These are phyloP conservation scores for Polypterus senegalus DNA, from an alignment of 2,113 vertebrate species.

Conservation along the genomic window DNA sequence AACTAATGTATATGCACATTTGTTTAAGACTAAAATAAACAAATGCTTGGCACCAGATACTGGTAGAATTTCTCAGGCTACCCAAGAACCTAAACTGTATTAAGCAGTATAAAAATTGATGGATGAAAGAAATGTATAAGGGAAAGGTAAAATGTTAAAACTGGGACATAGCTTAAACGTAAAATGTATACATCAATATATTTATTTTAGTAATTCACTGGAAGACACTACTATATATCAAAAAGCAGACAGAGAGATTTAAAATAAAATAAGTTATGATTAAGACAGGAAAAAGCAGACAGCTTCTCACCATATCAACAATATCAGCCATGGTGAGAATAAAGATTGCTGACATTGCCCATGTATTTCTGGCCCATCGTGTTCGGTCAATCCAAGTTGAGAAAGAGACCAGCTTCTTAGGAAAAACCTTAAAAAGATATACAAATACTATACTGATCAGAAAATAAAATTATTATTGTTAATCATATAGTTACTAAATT, in stretches of 20 bases:
- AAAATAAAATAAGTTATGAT: background rate
- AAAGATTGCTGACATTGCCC: conserved; percentile 86
- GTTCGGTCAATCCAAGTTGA: conserved; percentile 88
- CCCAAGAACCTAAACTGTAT: no score
- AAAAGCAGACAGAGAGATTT: conserved; percentile 7
- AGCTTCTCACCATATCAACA: conserved; percentile 74
- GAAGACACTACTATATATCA: conserved; percentile 6
- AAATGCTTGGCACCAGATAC: no score
- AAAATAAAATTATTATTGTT: no score
- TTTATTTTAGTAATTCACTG: conserved; percentile 10
- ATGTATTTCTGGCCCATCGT: conserved; percentile 87
- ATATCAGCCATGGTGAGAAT: conserved; percentile 79
- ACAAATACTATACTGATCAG: no score
- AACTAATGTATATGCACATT: no score
- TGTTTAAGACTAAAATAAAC: no score
- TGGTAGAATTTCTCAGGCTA: no score
- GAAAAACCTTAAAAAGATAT: conserved; percentile 51
- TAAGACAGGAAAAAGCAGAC: background rate
- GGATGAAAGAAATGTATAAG: no score
- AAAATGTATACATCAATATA: background rate
- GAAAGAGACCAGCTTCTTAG: conserved; percentile 76
- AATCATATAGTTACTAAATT: no score
- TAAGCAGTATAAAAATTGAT: no score
- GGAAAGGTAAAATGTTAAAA: no score
- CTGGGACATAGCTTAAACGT: no score